Base-by-base conservation (phyloP, 2,797 vertebrate species). In the Chelidonichthys spinosus region DNA sequence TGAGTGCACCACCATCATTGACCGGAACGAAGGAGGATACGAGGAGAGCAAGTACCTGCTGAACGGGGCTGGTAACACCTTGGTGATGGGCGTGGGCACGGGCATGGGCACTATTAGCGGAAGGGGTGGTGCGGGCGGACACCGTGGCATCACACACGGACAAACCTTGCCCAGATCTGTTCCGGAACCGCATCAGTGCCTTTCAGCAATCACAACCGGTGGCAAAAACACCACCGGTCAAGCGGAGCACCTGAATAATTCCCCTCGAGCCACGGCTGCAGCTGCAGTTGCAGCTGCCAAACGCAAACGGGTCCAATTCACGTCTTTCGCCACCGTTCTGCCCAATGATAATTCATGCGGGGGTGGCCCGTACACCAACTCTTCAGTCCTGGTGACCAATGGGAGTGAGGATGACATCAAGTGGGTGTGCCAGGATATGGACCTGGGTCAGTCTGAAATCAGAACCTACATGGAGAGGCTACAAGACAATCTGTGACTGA, bases 391-490 rank as follows among this genome's bases (percentile, higher is more conserved):
- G 79, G 75, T 92, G 58, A 85, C 96, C 76, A 96, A 97, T 73
- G 96, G 97, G 83, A 96, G 94, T 58, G 97, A 98, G 69, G 97
- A 98, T 71, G 95, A 95, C 87, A 98, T 99, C 92, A 97, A 99
- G 93, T 99, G 98, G 97, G 97, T 99, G 70, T 99, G 98, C 91
- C 97, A 96, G 90, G 97, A 99, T 78, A 95, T 98, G 96, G 96
- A 97, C 92, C 95, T 97, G 90, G 96, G 96, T 15, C 96, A 96
- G 73, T 96, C 97, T 63, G 97, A 97, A 94, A 95, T 99, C 91
- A 96, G 96, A 93, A 97, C 96, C 93, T 99, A 99, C 89, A 96
- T 99, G 97, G 97, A 97, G 86, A 96, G 97, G 92, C 96, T 99
- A 92, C 97, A 98, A 94, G 98, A 99, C 95, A 98, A 96, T 96